A percentile compares a stretch with the other conserved stretches of the same genome.
Evolutionary conservation across 2,888 invertebrate species (phyloP).

Genomic region (Napeogenes inachia): DNA sequence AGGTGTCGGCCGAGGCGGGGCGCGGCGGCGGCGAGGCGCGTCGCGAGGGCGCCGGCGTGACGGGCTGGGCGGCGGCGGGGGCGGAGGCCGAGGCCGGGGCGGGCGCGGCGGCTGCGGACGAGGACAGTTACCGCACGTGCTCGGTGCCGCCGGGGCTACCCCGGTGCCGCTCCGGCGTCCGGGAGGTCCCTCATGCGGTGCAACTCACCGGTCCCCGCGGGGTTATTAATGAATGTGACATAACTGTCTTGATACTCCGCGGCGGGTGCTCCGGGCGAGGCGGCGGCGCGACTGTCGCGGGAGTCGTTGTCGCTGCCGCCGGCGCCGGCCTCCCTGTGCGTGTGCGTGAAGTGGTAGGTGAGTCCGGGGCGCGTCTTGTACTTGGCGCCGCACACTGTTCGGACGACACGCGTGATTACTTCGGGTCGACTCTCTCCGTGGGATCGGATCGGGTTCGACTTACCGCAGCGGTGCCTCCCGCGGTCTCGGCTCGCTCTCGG

Average conservation of each 20-base stretch:
- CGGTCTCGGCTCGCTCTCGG: slow-evolving; percentile 48
- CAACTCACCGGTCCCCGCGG: slow-evolving; percentile 57
- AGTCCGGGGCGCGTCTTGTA: slow-evolving; percentile 98
- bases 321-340: slow-evolving; percentile 81
- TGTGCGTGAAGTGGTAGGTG: slow-evolving; percentile 96
- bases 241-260: slow-evolving; percentile 81
- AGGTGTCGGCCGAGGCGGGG: slow-evolving; percentile 76
- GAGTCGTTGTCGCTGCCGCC: slow-evolving; percentile 52
- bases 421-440: neutral
- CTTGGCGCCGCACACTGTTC: slow-evolving; percentile 92
- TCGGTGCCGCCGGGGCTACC: no score
- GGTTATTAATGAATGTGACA: slow-evolving; percentile 81
- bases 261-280: slow-evolving; percentile 36
- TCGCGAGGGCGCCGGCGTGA: slow-evolving; percentile 35
- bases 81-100: neutral
- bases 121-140: slow-evolving; percentile 9
- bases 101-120: slow-evolving; percentile 15
- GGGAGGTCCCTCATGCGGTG: slow-evolving; percentile 21
- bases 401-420: neutral
- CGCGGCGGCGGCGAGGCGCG: slow-evolving; percentile 65
- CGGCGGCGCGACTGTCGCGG: slow-evolving; percentile 42
- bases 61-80: slow-evolving; percentile 23
- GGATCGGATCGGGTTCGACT: slow-evolving; percentile 38
- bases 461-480: slow-evolving; percentile 73
- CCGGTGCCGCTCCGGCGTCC: neutral